Evolutionary conservation across 2,888 invertebrate genomes (phyloP).

Genomic region (Machimus atricapillus): DNA sequence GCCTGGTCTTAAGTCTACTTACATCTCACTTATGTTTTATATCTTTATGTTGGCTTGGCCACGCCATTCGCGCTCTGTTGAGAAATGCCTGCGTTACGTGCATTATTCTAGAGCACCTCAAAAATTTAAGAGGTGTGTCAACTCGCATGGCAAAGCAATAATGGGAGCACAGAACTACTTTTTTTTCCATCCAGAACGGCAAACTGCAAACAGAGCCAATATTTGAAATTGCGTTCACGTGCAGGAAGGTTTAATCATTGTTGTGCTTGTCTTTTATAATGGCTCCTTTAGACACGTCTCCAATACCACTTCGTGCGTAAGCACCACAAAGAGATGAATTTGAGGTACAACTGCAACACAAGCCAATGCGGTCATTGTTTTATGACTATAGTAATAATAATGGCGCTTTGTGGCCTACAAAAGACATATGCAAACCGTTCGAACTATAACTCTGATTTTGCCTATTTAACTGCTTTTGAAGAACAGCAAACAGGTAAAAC

Average conservation of each 20-base stretch:
- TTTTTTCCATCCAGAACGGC: background rate
- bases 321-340: conserved; percentile 23
- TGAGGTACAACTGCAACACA: background rate
- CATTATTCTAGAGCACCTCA: background rate
- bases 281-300: conserved; percentile 13
- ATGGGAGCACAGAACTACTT: background rate
- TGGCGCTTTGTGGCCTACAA: background rate
- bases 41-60: background rate
- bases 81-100: background rate
- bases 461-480: conserved; percentile 9
- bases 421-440: background rate
- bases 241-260: background rate
- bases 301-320: conserved; percentile 19
- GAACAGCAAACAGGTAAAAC: conserved; percentile 3
- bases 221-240: conserved; percentile 30
- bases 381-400: conserved; percentile 23
- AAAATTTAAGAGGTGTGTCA: background rate
- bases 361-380: conserved; percentile 29
- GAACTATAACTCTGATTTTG: background rate
- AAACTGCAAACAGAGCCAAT: background rate
- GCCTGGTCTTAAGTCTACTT: background rate
- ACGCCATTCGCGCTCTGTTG: background rate
- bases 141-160: background rate
- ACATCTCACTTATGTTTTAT: background rate
- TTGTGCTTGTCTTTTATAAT: background rate